Base-by-base conservation (phyloP, 2,888 invertebrate genomes). In the Cheilosia scutellata region DNA sequence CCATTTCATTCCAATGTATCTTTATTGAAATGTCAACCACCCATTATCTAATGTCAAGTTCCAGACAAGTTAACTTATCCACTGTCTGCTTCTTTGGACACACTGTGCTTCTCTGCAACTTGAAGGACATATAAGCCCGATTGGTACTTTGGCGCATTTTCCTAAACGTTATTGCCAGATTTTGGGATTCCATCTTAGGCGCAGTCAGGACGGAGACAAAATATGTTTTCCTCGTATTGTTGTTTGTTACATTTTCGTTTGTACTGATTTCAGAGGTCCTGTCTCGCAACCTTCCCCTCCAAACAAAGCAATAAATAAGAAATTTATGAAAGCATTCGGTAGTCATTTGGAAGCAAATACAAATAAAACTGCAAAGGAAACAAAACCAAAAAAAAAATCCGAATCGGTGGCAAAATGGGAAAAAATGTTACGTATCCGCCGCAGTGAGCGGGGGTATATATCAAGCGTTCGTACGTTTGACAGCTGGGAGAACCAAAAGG, bases 261-360 rank as follows among this genome's bases (percentile, higher is more conserved):
- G 63, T 60, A 20, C 20, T 53, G 58, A 42, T 31, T 60, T 49
- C 37, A 42, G 20, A 20, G 20, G 33, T 29, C 37, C 25, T 9
- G 9, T 9, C 11, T 37, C 33, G 20, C 16, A 25, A 31, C 37
- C 70, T 29, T 33, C 33, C 70, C 63, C 44, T 58, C 86, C 71
- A 71, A 82, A 71, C 82, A 82, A 77, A 72, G 80, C 82, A 80
- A 86, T 86, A 86, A 86, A 86, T 86, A 86, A 86, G 82, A 86
- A 77, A 86, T 77, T 72, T 86, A 82, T 86, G 86, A 86, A 82
- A 86, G 82, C 82, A 86, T 86, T 86, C 86, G 82, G 86, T 86
- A 86, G 86, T 86, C 86, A 86, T 86, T 86, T 86, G 82, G 82
- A 82, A 82, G 66, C 70, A 68, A 86, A 86, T 72, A 86, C 71